Evolutionary conservation across 64 coral and sea anemone genomes (phyloP).

Genomic region (Montipora foliosa): DNA sequence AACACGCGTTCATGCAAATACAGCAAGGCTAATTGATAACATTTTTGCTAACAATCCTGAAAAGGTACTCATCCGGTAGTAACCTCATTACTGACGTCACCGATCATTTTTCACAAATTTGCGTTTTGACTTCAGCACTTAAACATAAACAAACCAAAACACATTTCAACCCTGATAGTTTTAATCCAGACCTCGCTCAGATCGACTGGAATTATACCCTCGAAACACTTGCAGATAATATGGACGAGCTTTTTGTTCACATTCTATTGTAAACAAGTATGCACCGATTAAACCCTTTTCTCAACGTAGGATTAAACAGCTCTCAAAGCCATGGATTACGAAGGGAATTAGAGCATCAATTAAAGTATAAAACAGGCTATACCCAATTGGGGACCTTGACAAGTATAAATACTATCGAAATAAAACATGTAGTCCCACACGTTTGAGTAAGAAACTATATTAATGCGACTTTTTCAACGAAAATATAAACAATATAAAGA

Average conservation of each 20-base stretch:
- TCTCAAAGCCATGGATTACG: constrained; percentile 14
- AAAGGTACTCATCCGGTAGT: not conserved
- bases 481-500: constrained; percentile 24
- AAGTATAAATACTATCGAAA: constrained; percentile 43
- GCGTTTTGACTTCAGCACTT: not conserved
- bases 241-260: not conserved
- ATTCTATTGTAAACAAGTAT: constrained; percentile 48
- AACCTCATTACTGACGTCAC: constrained; percentile 38
- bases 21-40: constrained; percentile 40
- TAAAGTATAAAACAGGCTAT: constrained; percentile 11
- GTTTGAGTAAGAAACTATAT: constrained; percentile 27
- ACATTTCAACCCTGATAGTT: not conserved
- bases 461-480: constrained; percentile 11
- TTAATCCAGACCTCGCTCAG: constrained; percentile 3
- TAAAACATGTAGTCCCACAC: not conserved
- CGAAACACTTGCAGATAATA: not conserved
- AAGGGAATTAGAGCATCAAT: constrained; percentile 33
- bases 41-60: constrained; percentile 42
- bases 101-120: constrained; percentile 44
- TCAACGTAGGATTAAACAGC: not conserved
- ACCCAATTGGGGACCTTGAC: not conserved
- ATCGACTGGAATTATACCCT: not conserved
- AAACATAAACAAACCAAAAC: not conserved
- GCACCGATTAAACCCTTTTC: constrained; percentile 52
- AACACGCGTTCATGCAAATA: constrained; percentile 24